phyloP scores from a whole-genome alignment of 2,888 invertebrate genomes.

The Crepidodera aurea region DNA sequence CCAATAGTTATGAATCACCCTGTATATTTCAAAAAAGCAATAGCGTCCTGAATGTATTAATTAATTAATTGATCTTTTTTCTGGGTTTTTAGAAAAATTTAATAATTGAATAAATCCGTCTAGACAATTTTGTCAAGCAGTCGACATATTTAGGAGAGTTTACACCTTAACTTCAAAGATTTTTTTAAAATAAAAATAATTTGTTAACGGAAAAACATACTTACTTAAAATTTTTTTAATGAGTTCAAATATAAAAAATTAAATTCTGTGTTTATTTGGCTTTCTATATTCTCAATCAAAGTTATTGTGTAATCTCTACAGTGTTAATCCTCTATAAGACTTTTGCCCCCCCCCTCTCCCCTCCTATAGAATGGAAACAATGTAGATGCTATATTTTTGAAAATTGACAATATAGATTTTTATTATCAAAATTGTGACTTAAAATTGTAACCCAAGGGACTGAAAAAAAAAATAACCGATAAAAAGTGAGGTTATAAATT shows the following conservation, averaged over 20 bases:
- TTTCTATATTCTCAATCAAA: no score
- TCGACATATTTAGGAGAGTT: conserved; percentile 24
- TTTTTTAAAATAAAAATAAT: no score
- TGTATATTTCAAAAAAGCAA: no score
- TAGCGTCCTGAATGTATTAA: no score
- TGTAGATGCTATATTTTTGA: conserved; percentile 15
- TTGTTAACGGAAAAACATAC: no score
- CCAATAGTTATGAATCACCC: no score
- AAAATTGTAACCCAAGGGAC: background rate
- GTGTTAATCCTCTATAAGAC: background rate
- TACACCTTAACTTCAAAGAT: conserved; percentile 14
- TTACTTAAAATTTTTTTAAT: no score
- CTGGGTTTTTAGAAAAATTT: background rate
- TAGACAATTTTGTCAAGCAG: conserved; percentile 35
- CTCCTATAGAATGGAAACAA: conserved; percentile 10
- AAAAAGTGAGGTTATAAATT: background rate
- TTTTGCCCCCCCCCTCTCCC: no score
- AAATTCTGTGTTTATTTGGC: conserved; percentile 26
- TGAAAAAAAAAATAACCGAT: background rate
- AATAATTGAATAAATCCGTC: conserved; percentile 7
- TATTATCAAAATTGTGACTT: conserved; percentile 12
- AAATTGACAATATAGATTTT: conserved; percentile 7
- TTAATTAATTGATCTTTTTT: background rate
- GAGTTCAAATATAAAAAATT: no score
- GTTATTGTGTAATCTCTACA: conserved; percentile 16